Percentiles rank a stretch among this genome's conserved stretches.
phyloP scores from a whole-genome alignment of 2,113 vertebrate species.

The Anarhynchus alexandrinus region DNA sequence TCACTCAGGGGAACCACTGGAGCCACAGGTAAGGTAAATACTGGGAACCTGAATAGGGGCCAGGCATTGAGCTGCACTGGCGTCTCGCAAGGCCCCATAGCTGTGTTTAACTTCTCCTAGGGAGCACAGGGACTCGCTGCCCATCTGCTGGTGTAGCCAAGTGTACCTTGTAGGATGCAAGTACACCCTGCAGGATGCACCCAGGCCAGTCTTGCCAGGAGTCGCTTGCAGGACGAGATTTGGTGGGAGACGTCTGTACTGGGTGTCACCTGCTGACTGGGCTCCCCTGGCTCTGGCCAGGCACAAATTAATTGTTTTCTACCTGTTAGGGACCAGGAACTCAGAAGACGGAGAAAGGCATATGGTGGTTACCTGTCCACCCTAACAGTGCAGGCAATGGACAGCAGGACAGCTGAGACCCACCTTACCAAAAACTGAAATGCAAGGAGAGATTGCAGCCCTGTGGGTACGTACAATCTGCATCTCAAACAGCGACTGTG shows the following conservation, averaged over 20 bases:
- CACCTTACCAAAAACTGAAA: neutral
- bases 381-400: neutral
- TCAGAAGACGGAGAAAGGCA: neutral
- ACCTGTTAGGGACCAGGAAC: neutral
- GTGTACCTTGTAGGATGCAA: neutral
- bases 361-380: fast-evolving
- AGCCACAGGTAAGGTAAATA: neutral
- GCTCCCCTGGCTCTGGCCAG: neutral
- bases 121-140: neutral
- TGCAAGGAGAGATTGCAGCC: neutral
- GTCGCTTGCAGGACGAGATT: fast-evolving
- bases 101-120: neutral
- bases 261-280: neutral
- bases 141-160: neutral
- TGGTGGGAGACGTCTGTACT: neutral
- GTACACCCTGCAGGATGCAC: neutral
- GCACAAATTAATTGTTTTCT: neutral
- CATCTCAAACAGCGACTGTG: fast-evolving
- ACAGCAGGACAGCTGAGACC: neutral
- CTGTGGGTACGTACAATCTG: neutral
- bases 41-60: neutral
- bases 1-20: neutral
- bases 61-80: neutral
- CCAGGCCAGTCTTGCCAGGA: neutral
- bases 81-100: neutral